Evolutionary conservation across 2,797 vertebrate species (phyloP).

Genomic region (Ara ararauna): DNA sequence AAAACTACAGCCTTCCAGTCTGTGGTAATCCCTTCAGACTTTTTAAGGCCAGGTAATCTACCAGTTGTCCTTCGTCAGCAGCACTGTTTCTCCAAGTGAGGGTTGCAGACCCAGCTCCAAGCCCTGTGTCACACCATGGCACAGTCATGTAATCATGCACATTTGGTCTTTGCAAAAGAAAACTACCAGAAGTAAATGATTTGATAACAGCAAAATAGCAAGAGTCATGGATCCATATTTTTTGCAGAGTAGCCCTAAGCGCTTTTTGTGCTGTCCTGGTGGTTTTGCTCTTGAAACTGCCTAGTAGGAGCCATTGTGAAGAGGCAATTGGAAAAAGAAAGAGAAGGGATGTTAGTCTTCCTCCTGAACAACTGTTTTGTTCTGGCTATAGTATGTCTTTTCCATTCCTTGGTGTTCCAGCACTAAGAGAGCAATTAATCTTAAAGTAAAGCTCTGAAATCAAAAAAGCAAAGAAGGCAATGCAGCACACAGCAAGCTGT

Average conservation of each 20-base stretch:
- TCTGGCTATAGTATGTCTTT: not conserved
- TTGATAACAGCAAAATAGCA: not conserved
- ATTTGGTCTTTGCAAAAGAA: not conserved
- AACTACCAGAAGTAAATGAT: not conserved
- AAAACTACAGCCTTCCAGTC: not conserved
- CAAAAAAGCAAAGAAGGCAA: not conserved
- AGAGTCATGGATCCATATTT: not conserved
- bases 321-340: not conserved
- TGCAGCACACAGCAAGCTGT: not conserved
- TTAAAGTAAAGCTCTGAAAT: not conserved
- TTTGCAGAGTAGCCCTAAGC: not conserved
- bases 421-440: not conserved
- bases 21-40: not conserved
- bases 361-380: not conserved
- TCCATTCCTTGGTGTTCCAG: not conserved
- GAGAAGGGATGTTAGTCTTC: not conserved
- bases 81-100: not conserved
- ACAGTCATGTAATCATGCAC: too few relatives aligned
- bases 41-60: not conserved
- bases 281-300: not conserved
- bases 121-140: not conserved
- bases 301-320: not conserved
- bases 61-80: not conserved
- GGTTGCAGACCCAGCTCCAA: not conserved
- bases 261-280: not conserved